Evolutionary conservation across 1,140 invertebrate genomes (phyloP).

Genomic region (Cydia splendana): DNA sequence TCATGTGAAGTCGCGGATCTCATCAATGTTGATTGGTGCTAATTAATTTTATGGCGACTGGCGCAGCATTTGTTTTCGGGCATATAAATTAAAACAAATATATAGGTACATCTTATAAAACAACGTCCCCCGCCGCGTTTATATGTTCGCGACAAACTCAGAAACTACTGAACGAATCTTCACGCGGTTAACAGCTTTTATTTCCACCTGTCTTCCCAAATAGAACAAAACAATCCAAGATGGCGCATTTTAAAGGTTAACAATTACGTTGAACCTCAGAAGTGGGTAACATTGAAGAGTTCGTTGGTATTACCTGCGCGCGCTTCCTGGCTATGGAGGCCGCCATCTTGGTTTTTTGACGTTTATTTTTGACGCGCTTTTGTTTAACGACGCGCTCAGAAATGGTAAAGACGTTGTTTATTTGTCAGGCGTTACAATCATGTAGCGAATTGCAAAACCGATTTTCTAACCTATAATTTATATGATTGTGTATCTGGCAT

Average conservation of each 20-base stretch:
- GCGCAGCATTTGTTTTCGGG: no score
- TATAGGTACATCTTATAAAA: no score
- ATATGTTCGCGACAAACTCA: no score
- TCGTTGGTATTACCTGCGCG: slow-evolving; percentile 73
- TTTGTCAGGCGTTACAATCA: background rate
- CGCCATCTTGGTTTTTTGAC: slow-evolving; percentile 76
- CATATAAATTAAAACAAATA: no score
- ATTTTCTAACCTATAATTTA: no score
- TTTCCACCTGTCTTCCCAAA: slow-evolving; percentile 31
- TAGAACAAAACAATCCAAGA: slow-evolving; percentile 44
- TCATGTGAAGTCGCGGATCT: no score
- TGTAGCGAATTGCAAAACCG: no score
- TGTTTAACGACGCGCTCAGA: slow-evolving; percentile 49
- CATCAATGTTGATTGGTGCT: no score
- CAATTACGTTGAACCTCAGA: slow-evolving; percentile 59
- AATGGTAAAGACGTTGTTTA: slow-evolving; percentile 53
- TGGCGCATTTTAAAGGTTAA: slow-evolving; percentile 59
- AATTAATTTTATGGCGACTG: no score
- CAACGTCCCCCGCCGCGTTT: no score
- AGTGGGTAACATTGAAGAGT: slow-evolving; percentile 76
- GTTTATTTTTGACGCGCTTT: slow-evolving; percentile 76
- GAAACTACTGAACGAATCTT: background rate
- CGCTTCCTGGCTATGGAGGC: slow-evolving; percentile 72
- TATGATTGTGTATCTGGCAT: no score
- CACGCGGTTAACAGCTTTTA: background rate